Conservation (phyloP, 2,888 invertebrate genomes). For the Cheilosia soror region DNA sequence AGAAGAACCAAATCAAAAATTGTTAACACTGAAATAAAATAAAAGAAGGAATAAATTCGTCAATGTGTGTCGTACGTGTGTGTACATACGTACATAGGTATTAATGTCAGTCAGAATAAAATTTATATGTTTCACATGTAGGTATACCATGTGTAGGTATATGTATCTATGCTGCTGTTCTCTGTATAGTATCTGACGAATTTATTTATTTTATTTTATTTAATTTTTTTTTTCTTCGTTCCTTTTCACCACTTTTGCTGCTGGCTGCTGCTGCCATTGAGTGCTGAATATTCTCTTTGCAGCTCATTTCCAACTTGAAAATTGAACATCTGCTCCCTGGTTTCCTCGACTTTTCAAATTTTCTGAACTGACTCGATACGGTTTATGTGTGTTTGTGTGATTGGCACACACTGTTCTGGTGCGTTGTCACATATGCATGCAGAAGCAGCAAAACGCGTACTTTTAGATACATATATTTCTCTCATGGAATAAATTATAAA, state of each 20-base stretch:
- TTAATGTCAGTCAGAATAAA: conserved; percentile 64
- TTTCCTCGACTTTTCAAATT: conserved; percentile 76
- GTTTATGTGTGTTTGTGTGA: conserved; percentile 6
- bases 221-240: conserved; percentile 77
- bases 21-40: conserved; percentile 25
- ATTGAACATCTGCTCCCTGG: conserved; percentile 83
- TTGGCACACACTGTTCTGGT: conserved; percentile 15
- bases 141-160: conserved; percentile 3
- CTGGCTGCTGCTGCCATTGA: conserved; percentile 46
- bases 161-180: conserved; percentile 38
- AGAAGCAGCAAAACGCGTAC: conserved; percentile 39
- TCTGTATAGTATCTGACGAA: conserved; percentile 62
- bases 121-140: conserved; percentile 58
- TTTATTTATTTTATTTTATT: conserved; percentile 78
- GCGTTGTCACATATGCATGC: conserved; percentile 44
- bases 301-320: conserved; percentile 69
- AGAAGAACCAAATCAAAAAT: conserved; percentile 32
- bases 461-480: conserved; percentile 55
- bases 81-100: conserved; percentile 38
- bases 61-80: conserved; percentile 55
- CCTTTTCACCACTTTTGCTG: conserved; percentile 47
- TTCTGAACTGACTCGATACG: conserved; percentile 42
- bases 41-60: conserved; percentile 59
- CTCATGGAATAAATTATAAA: conserved; percentile 64
- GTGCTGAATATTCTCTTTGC: conserved; percentile 68